Percentiles rank a stretch among this genome's conserved stretches.
Conservation (phyloP, 30 jellyfish, hydroid and myxozoan species). For the Cassiopea xamachana region DNA sequence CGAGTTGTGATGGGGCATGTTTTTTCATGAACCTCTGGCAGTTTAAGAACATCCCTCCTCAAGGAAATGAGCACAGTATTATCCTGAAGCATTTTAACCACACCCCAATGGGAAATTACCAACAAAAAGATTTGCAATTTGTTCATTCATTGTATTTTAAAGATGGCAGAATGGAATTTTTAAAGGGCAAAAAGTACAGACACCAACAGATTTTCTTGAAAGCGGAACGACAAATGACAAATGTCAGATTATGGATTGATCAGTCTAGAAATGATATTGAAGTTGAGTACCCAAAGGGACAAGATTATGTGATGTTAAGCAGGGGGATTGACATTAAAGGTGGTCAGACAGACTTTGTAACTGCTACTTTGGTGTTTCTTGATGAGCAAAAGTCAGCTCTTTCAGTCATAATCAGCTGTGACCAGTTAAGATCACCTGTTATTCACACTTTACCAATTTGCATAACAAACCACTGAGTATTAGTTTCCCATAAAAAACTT, state of each 20-base stretch:
- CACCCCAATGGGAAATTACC: background rate
- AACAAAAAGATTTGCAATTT: background rate
- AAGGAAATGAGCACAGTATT: constrained; percentile 18
- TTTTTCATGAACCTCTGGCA: constrained; percentile 54
- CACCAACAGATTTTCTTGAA: background rate
- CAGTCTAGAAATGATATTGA: background rate
- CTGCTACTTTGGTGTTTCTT: constrained; percentile 2
- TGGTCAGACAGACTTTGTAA: constrained; percentile 40
- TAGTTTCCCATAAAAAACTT: background rate
- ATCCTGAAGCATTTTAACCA: constrained; percentile 32
- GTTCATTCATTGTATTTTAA: background rate
- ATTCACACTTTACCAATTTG: background rate
- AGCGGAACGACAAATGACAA: constrained; percentile 42
- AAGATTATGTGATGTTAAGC: background rate
- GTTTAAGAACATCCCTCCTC: constrained; percentile 32
- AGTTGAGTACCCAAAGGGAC: background rate
- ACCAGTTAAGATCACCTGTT: constrained; percentile 4
- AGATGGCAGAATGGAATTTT: background rate
- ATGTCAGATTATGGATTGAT: constrained; percentile 4
- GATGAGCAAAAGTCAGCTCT: constrained; percentile 2
- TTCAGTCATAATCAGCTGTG: constrained; percentile 14
- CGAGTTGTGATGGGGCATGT: constrained; percentile 47
- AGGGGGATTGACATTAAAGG: constrained; percentile 11
- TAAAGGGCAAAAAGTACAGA: background rate
- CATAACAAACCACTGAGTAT: background rate